These are phyloP conservation scores for Chondrosia reniformis DNA, from an alignment of 37 sponge, comb jelly and placozoan genomes.

Conservation along the genomic window DNA sequence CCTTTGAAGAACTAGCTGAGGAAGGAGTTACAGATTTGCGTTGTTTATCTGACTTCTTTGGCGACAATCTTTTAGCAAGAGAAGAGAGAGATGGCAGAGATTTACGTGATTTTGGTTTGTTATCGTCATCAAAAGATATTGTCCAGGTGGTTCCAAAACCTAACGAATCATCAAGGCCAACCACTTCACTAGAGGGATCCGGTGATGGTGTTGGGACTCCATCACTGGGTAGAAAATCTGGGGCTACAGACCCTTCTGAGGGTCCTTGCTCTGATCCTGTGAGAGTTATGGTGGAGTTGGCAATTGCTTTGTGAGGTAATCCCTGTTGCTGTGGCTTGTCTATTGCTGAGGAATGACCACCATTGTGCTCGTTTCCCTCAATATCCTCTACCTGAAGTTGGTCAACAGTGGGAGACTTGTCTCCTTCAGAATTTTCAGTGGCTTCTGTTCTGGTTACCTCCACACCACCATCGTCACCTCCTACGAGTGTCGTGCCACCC, in stretches of 20 bases:
- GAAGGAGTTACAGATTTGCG: not conserved
- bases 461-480: not conserved
- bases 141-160: not conserved
- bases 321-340: not conserved
- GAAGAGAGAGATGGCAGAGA: conserved; percentile 13
- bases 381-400: not conserved
- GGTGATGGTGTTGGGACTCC: too few relatives aligned
- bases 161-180: not conserved
- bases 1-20: not conserved
- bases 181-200: not conserved
- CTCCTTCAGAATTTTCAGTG: not conserved
- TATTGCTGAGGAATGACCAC: not conserved
- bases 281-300: not conserved
- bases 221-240: too few relatives aligned
- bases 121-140: not conserved
- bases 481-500: not conserved
- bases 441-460: not conserved
- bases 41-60: not conserved
- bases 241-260: too few relatives aligned
- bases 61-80: not conserved
- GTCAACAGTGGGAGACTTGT: not conserved
- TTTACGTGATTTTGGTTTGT: not conserved
- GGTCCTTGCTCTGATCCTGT: not conserved
- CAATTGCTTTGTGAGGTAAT: not conserved
- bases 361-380: not conserved